A percentile compares a stretch with the other conserved stretches of the same genome.
Evolutionary conservation across 2,797 vertebrate genomes (phyloP).

Genomic region (Hoplostethus mediterraneus): DNA sequence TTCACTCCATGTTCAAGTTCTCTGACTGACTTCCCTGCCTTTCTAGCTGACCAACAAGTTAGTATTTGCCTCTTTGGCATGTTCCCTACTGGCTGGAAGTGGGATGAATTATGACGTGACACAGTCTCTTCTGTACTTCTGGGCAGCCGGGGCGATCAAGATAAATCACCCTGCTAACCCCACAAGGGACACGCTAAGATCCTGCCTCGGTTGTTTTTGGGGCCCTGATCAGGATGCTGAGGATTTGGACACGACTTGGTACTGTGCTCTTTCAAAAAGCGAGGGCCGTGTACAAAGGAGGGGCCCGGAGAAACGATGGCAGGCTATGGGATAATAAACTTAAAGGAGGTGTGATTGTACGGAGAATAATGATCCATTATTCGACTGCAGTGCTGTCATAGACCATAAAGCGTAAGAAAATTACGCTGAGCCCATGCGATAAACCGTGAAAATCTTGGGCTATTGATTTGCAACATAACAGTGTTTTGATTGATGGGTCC

Average conservation of each 20-base stretch:
- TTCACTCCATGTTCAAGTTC: slow-evolving; percentile 20
- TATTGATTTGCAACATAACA: slow-evolving; percentile 58
- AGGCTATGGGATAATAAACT: slow-evolving; percentile 52
- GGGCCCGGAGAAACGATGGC: slow-evolving; percentile 42
- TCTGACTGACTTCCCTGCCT: slow-evolving; percentile 29
- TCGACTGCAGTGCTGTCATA: slow-evolving; percentile 52
- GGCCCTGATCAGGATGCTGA: slow-evolving; percentile 60
- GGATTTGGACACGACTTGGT: slow-evolving; percentile 62
- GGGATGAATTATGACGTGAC: slow-evolving; percentile 79
- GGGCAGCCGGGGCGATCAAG: slow-evolving; percentile 70
- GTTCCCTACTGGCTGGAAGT: slow-evolving; percentile 63
- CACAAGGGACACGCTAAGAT: slow-evolving; percentile 61
- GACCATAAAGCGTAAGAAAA: slow-evolving; percentile 49
- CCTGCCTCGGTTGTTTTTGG: slow-evolving; percentile 69
- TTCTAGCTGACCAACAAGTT: slow-evolving; percentile 64
- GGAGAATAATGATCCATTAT: slow-evolving; percentile 62
- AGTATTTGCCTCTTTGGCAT: slow-evolving; percentile 73
- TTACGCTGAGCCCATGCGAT: slow-evolving; percentile 39
- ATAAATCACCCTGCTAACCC: slow-evolving; percentile 71
- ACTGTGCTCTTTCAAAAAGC: slow-evolving; percentile 47
- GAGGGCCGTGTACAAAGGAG: slow-evolving; percentile 34
- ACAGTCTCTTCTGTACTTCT: slow-evolving; percentile 73
- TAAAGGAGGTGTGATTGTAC: slow-evolving; percentile 54
- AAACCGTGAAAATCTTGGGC: slow-evolving; percentile 54
- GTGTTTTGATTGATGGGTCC: slow-evolving; percentile 62